A percentile compares a stretch with the other conserved stretches of the same genome.
These are phyloP conservation scores for Archaeoteleia sp. DNA, from an alignment of 2,888 invertebrate genomes.

Conservation along the genomic window DNA sequence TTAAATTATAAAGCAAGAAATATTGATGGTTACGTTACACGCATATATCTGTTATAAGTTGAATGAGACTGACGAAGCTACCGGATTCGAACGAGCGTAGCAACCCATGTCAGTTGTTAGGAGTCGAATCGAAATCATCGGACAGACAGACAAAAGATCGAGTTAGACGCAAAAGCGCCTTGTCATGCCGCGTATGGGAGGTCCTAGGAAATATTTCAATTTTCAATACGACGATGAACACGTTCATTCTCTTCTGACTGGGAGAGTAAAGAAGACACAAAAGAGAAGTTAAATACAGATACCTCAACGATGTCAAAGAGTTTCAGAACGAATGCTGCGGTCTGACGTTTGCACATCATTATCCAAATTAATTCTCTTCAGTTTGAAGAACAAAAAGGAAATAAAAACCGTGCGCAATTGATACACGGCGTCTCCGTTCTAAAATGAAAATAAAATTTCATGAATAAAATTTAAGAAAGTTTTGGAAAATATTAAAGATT, in stretches of 20 bases:
- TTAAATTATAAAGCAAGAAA: slow-evolving; percentile 4
- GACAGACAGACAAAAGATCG: slow-evolving; percentile 64
- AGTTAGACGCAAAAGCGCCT: slow-evolving; percentile 64
- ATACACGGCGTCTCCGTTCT: too few species aligned
- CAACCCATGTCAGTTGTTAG: slow-evolving; percentile 58
- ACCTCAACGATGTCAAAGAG: slow-evolving; percentile 14
- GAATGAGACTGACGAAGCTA: slow-evolving; percentile 54
- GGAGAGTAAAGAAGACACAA: slow-evolving; percentile 32
- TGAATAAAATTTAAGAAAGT: too few species aligned
- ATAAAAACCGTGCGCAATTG: too few species aligned
- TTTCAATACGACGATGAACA: slow-evolving; percentile 59
- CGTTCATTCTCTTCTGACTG: slow-evolving; percentile 48
- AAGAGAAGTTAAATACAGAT: slow-evolving; percentile 23
- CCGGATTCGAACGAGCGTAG: slow-evolving; percentile 59
- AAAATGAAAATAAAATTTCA: too few species aligned
- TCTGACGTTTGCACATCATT: background rate
- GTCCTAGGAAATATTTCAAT: slow-evolving; percentile 65
- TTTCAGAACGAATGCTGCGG: slow-evolving; percentile 7
- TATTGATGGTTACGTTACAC: slow-evolving; percentile 49
- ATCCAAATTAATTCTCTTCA: slow-evolving; percentile 19
- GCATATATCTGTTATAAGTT: slow-evolving; percentile 20
- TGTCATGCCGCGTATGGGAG: slow-evolving; percentile 70
- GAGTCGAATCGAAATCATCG: slow-evolving; percentile 13
- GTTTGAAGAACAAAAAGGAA: too few species aligned
- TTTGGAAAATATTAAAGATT: too few species aligned